These are phyloP conservation scores for Ictalurus punctatus DNA, from an alignment of 2,113 vertebrate genomes.

Conservation along the genomic window DNA sequence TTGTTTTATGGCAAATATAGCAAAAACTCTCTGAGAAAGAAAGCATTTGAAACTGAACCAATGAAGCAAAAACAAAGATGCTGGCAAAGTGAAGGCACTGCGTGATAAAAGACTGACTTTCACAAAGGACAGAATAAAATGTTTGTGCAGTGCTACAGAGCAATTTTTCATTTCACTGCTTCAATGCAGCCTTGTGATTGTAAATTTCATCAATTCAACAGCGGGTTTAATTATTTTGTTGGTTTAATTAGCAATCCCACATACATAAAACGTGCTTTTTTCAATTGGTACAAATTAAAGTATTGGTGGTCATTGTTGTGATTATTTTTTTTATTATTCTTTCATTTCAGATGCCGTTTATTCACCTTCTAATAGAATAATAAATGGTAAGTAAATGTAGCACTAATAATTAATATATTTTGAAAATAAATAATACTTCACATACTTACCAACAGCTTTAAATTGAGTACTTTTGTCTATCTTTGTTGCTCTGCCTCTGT, in stretches of 20 bases:
- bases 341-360: constrained; percentile 14
- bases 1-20: constrained; percentile 20
- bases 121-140: neutral
- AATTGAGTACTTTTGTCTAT: neutral
- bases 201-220: neutral
- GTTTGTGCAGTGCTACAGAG: neutral
- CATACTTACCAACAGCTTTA: neutral
- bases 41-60: constrained; percentile 18
- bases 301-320: neutral
- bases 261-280: neutral
- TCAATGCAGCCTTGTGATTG: neutral
- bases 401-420: neutral
- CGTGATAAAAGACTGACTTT: neutral
- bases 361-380: neutral
- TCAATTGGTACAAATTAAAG: neutral
- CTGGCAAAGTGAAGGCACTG: constrained; percentile 11
- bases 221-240: neutral
- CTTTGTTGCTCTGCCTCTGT: neutral
- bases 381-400: constrained; percentile 30
- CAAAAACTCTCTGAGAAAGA: neutral
- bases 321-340: neutral
- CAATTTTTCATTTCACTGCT: constrained; percentile 16
- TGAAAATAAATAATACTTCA: neutral
- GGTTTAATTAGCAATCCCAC: neutral
- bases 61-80: constrained; percentile 26